Evolutionary conservation across 2,888 invertebrate species (phyloP).

Genomic region (Drosophila niveifrons): DNA sequence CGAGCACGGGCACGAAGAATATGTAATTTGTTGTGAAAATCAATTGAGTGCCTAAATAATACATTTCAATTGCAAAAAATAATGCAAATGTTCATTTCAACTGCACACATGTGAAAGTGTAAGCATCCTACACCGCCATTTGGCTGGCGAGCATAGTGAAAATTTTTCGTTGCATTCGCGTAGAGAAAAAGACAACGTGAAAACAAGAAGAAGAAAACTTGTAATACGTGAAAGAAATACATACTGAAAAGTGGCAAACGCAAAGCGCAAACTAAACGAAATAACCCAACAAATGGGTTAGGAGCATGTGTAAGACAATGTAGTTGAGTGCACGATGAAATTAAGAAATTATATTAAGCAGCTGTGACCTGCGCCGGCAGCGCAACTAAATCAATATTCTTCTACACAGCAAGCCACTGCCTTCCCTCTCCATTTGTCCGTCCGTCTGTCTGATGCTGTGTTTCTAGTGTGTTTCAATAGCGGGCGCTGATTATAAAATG

Average conservation of each 20-base stretch:
- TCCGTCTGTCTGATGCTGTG: slow-evolving; percentile 17
- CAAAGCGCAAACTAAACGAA: slow-evolving; percentile 17
- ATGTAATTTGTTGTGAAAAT: slow-evolving; percentile 78
- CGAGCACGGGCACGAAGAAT: slow-evolving; percentile 67
- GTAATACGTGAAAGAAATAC: slow-evolving; percentile 79
- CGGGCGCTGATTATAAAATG: slow-evolving; percentile 3
- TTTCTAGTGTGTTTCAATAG: slow-evolving; percentile 8
- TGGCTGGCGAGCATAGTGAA: slow-evolving; percentile 31
- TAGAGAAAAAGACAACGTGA: slow-evolving; percentile 63
- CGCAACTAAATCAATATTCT: slow-evolving; percentile 71
- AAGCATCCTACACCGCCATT: slow-evolving; percentile 31
- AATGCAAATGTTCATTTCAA: slow-evolving; percentile 42
- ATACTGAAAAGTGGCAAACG: slow-evolving; percentile 62
- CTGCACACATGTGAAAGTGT: slow-evolving; percentile 37
- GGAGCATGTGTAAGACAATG: slow-evolving; percentile 8
- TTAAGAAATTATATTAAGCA: slow-evolving; percentile 17
- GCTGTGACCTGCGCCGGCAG: slow-evolving; percentile 47
- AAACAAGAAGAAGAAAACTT: slow-evolving; percentile 73
- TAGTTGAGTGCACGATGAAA: not conserved
- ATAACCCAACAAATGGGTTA: slow-evolving; percentile 4
- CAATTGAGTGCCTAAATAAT: slow-evolving; percentile 56
- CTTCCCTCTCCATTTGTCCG: slow-evolving; percentile 22
- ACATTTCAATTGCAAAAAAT: slow-evolving; percentile 33
- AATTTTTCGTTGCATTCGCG: slow-evolving; percentile 46
- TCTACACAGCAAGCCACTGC: slow-evolving; percentile 17